Evolutionary conservation across 2,888 invertebrate genomes (phyloP).

Genomic region (Drosophila merina): DNA sequence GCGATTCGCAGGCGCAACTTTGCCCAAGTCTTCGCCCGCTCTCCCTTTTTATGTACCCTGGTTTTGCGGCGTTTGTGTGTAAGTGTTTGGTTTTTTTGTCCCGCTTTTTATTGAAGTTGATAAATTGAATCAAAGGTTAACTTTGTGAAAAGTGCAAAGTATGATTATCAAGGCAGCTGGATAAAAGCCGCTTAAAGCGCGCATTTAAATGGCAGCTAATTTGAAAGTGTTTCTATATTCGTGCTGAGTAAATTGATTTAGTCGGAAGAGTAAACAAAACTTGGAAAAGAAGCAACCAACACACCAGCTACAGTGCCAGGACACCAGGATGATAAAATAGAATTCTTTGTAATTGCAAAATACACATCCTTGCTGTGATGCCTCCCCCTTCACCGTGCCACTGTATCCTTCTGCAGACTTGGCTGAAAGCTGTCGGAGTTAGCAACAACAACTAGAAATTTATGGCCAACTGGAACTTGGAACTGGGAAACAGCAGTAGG

Average conservation of each 20-base stretch:
- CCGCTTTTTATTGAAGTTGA: conserved; percentile 55
- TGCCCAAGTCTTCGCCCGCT: conserved; percentile 24
- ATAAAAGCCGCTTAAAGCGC: conserved; percentile 21
- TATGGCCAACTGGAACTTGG: conserved; percentile 38
- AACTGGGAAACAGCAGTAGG: conserved; percentile 11
- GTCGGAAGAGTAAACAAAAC: conserved; percentile 29
- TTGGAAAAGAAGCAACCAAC: conserved; percentile 10
- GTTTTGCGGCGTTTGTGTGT: conserved; percentile 25
- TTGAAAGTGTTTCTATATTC: neutral
- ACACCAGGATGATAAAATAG: conserved; percentile 33
- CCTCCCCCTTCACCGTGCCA: neutral
- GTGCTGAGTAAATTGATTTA: conserved; percentile 22
- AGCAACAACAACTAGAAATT: conserved; percentile 52
- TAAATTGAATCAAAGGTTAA: conserved; percentile 69
- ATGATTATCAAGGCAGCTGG: conserved; percentile 42
- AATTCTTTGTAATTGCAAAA: conserved; percentile 52
- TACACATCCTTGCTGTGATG: conserved; percentile 23
- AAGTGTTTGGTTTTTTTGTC: conserved; percentile 21
- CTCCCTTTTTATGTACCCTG: conserved; percentile 20
- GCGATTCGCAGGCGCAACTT: conserved; percentile 59
- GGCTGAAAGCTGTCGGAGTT: conserved; percentile 32
- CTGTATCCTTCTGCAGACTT: conserved; percentile 10
- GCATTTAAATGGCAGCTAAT: conserved; percentile 42
- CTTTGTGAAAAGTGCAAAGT: conserved; percentile 56
- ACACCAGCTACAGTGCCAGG: conserved; percentile 10